Conservation (phyloP, 2,888 invertebrate genomes). For the Dryococelus australis region DNA sequence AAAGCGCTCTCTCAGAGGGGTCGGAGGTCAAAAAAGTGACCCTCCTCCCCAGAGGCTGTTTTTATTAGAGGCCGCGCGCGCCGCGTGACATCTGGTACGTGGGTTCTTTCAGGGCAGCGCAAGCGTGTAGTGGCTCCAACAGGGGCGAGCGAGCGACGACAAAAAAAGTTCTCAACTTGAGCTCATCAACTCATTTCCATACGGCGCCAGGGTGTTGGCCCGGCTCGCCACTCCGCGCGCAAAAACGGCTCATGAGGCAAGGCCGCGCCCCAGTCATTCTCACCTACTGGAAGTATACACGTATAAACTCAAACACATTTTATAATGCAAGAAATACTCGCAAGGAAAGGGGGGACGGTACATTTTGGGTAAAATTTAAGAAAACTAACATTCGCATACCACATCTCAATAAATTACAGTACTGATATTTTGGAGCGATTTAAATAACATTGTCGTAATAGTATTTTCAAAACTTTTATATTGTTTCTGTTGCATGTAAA, state of each 20-base stretch:
- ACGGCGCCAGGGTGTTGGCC: not conserved
- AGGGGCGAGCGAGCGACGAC: not conserved
- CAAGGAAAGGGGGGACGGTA: too few species aligned
- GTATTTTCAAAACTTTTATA: too few species aligned
- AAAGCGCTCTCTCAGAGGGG: not conserved
- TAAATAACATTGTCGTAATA: too few species aligned
- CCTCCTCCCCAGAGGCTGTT: not conserved
- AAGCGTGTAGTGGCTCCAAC: not conserved
- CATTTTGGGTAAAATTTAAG: too few species aligned
- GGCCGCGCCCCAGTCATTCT: too few species aligned
- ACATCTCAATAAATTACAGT: too few species aligned
- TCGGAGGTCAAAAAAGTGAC: not conserved
- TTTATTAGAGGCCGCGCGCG: slow-evolving; percentile 4
- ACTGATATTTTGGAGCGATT: too few species aligned
- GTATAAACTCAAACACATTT: too few species aligned
- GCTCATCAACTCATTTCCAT: slow-evolving; percentile 16
- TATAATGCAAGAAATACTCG: too few species aligned
- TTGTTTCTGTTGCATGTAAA: too few species aligned
- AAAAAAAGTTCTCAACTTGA: not conserved
- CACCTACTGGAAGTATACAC: too few species aligned
- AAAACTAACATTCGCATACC: too few species aligned
- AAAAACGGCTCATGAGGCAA: not conserved
- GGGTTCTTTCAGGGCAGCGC: not conserved
- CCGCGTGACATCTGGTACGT: not conserved
- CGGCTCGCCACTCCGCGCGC: not conserved